Conservation (phyloP, 1,140 invertebrate genomes). For the Musca vetustissima region DNA sequence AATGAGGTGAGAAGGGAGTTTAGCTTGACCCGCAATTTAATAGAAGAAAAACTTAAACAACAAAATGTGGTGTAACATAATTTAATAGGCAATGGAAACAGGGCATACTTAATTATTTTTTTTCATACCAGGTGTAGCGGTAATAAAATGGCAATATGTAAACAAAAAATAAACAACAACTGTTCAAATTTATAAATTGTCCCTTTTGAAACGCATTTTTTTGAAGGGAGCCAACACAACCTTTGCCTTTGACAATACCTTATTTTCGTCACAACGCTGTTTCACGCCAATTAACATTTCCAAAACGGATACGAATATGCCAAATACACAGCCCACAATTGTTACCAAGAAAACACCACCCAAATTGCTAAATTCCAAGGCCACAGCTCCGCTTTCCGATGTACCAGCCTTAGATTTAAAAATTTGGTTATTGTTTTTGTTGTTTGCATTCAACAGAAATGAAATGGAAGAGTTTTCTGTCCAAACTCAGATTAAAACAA, state of each 20-base stretch:
- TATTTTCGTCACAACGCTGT: constrained; percentile 47
- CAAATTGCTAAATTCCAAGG: constrained; percentile 64
- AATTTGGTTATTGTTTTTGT: constrained; percentile 13
- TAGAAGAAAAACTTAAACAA: no score
- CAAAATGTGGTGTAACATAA: no score
- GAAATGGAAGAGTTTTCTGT: no score
- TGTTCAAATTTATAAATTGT: background rate
- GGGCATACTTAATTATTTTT: no score
- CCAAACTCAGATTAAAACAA: no score
- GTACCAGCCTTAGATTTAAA: constrained; percentile 39
- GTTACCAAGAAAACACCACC: constrained; percentile 75
- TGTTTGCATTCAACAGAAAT: no score
- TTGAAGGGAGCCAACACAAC: background rate
- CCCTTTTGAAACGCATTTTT: background rate
- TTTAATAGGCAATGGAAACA: background rate
- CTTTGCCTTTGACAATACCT: constrained; percentile 35
- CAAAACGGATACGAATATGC: constrained; percentile 54
- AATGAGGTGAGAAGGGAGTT: background rate
- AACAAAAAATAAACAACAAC: background rate
- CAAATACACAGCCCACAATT: constrained; percentile 58
- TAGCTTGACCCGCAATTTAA: no score
- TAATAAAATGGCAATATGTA: background rate
- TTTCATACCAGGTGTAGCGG: background rate
- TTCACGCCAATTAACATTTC: constrained; percentile 55
- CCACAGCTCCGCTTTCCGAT: constrained; percentile 50